Conservation (phyloP, 2,888 invertebrate species). For the Mythimna vitellina region DNA sequence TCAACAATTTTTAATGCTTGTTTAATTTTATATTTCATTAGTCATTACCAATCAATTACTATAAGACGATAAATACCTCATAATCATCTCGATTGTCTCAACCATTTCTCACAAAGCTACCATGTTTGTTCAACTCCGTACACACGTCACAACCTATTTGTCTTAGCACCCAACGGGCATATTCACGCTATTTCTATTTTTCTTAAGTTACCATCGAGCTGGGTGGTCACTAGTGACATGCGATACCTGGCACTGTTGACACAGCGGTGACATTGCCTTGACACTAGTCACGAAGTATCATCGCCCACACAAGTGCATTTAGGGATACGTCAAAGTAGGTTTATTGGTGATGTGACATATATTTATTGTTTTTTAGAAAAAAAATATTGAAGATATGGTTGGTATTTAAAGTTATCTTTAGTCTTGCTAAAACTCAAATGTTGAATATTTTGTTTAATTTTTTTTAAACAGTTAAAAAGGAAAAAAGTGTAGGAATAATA, state of each 20-base stretch:
- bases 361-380: neutral
- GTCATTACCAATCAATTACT: constrained; percentile 2
- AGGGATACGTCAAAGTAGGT: constrained; percentile 18
- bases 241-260: constrained; percentile 73
- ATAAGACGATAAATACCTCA: constrained; percentile 25
- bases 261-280: constrained; percentile 66
- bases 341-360: neutral
- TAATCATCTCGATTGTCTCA: constrained; percentile 38
- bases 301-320: constrained; percentile 58
- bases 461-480: no score
- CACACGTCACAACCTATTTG: constrained; percentile 45
- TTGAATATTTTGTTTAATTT: no score
- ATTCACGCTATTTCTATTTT: constrained; percentile 32
- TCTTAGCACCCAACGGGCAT: constrained; percentile 21
- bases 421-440: no score
- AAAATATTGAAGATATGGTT: no score
- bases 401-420: no score
- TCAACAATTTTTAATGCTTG: neutral
- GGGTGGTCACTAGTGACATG: constrained; percentile 72
- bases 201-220: constrained; percentile 51
- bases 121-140: constrained; percentile 26
- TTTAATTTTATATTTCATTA: neutral
- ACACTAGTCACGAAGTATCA: constrained; percentile 67
- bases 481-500: no score
- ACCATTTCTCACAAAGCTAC: constrained; percentile 35